A percentile compares a stretch with the other conserved stretches of the same genome.
phyloP scores from a whole-genome alignment of 2,113 vertebrate species.

The Prolemur simus region DNA sequence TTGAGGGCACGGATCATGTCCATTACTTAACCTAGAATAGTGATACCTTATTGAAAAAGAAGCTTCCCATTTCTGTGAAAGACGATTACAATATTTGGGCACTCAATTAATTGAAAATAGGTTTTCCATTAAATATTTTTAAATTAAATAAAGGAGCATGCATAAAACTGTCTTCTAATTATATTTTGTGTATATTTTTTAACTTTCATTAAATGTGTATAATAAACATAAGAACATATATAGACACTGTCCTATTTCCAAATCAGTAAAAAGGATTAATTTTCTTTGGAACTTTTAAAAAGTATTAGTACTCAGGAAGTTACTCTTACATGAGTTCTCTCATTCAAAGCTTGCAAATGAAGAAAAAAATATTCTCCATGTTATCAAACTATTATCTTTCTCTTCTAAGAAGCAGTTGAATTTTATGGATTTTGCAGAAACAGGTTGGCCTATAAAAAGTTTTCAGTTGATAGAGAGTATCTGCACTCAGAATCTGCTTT shows the following conservation, averaged over 20 bases:
- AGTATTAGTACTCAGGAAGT: neutral
- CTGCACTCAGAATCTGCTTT: conserved; percentile 17
- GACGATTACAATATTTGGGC: neutral
- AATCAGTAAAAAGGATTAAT: neutral
- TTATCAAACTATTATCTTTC: neutral
- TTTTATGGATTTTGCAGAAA: neutral
- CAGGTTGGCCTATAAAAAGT: neutral
- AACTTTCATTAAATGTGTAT: neutral
- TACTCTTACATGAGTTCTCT: neutral
- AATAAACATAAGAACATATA: neutral
- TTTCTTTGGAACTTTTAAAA: neutral
- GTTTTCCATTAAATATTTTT: neutral
- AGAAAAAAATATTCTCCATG: neutral
- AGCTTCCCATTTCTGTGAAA: neutral
- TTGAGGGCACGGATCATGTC: neutral
- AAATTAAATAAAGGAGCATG: conserved; percentile 18
- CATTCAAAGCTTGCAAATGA: neutral
- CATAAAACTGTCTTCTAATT: neutral
- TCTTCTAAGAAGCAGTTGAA: neutral
- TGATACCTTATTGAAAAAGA: neutral
- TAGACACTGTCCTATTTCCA: neutral
- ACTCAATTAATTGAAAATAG: neutral
- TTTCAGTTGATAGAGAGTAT: conserved; percentile 45
- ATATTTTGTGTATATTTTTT: neutral
- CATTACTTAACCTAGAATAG: neutral